Evolutionary conservation across 2,888 invertebrate species (phyloP).

Genomic region (Ennomos quercinarius): DNA sequence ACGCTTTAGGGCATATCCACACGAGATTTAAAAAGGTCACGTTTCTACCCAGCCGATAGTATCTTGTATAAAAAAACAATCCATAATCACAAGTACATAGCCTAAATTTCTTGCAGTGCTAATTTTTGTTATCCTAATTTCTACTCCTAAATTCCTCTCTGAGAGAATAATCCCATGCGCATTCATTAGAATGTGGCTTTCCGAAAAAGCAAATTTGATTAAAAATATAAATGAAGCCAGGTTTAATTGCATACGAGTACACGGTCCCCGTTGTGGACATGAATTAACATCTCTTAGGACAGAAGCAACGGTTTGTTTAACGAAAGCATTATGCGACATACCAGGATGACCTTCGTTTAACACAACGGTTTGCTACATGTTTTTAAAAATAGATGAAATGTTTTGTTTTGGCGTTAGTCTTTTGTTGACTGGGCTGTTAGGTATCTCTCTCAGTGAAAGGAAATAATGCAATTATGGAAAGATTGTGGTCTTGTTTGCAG

Average conservation of each 20-base stretch:
- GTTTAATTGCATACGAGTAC: slow-evolving; percentile 41
- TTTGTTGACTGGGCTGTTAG: too few relatives aligned
- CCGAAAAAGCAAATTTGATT: slow-evolving; percentile 36
- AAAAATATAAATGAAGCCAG: slow-evolving; percentile 43
- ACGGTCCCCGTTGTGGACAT: slow-evolving; percentile 39
- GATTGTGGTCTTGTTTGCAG: too few relatives aligned
- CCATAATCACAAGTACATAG: too few relatives aligned
- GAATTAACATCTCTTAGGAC: slow-evolving; percentile 57
- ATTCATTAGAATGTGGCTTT: slow-evolving; percentile 34
- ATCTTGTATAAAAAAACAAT: too few relatives aligned
- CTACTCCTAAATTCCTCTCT: not conserved
- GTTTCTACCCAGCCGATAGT: too few relatives aligned
- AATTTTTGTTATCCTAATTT: not conserved
- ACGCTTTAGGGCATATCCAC: too few relatives aligned
- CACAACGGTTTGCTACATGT: slow-evolving; percentile 38
- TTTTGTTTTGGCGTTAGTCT: too few relatives aligned
- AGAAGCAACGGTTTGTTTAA: slow-evolving; percentile 57
- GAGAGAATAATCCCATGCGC: slow-evolving; percentile 14
- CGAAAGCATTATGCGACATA: slow-evolving; percentile 58
- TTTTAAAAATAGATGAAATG: too few relatives aligned
- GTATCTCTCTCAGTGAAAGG: too few relatives aligned
- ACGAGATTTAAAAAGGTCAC: too few relatives aligned
- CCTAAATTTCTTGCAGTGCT: too few relatives aligned
- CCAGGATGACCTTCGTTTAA: slow-evolving; percentile 41
- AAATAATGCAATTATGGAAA: too few relatives aligned